These are phyloP conservation scores for Scrobipalpa costella DNA, from an alignment of 2,888 invertebrate species.

Conservation along the genomic window DNA sequence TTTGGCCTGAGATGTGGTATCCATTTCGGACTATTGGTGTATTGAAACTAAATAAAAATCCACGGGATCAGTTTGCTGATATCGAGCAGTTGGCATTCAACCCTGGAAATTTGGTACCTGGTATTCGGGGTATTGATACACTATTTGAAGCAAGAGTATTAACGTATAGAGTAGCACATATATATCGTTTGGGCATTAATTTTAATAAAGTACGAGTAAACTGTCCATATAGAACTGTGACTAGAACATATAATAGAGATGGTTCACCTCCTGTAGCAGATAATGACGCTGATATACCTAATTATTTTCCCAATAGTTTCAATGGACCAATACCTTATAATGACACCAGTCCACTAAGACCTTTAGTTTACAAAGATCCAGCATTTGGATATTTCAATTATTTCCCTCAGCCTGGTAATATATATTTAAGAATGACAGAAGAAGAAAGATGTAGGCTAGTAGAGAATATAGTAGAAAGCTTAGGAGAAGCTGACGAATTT, in stretches of 20 bases:
- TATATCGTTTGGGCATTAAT: conserved; percentile 92
- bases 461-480: conserved; percentile 88
- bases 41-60: conserved; percentile 90
- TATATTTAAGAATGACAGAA: conserved; percentile 91
- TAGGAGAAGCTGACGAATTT: conserved; percentile 87
- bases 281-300: conserved; percentile 93
- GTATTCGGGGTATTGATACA: conserved; percentile 93
- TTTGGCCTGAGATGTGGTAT: conserved; percentile 87
- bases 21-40: conserved; percentile 91
- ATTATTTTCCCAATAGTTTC: conserved; percentile 97
- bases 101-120: conserved; percentile 92
- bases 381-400: conserved; percentile 91
- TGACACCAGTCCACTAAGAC: conserved; percentile 80
- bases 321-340: conserved; percentile 87
- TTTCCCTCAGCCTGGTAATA: conserved; percentile 88
- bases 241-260: conserved; percentile 91
- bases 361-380: conserved; percentile 84
- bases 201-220: conserved; percentile 95
- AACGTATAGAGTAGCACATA: conserved; percentile 93
- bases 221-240: conserved; percentile 87
- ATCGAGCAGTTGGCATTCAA: conserved; percentile 93
- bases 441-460: conserved; percentile 87
- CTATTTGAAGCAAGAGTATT: conserved; percentile 92
- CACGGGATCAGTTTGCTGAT: conserved; percentile 92
- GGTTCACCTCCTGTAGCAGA: conserved; percentile 87